phyloP scores from a whole-genome alignment of 2,797 vertebrate species.

The Urophycis tenuis region DNA sequence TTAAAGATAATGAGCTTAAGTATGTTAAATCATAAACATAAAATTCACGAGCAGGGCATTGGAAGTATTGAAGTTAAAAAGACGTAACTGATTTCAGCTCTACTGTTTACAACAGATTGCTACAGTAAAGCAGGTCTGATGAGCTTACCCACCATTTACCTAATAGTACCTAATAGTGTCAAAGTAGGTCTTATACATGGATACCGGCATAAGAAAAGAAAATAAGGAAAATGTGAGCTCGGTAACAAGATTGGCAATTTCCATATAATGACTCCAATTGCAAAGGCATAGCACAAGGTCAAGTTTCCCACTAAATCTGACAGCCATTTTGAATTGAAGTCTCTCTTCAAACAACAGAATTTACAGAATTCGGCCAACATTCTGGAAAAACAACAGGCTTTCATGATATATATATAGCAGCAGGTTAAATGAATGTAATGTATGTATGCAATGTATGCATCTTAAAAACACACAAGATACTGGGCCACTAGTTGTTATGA shows the following conservation, averaged over 20 bases:
- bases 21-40: neutral
- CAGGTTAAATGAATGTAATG: too few relatives aligned
- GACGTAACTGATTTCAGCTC: neutral
- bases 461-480: too few relatives aligned
- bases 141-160: conserved; percentile 2
- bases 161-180: too few relatives aligned
- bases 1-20: conserved; percentile 16
- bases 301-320: neutral
- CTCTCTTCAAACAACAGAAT: neutral
- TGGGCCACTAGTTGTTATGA: too few relatives aligned
- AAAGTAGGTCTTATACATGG: neutral
- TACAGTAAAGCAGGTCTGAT: conserved; percentile 1
- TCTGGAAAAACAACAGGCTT: neutral
- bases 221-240: neutral
- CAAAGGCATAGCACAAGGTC: neutral
- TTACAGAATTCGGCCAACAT: neutral
- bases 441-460: too few relatives aligned
- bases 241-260: neutral
- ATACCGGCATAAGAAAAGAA: neutral
- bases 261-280: neutral
- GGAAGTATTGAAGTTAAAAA: neutral
- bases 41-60: neutral
- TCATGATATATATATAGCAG: neutral
- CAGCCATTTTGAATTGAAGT: neutral
- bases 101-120: neutral